A percentile compares a stretch with the other conserved stretches of the same genome.
These are phyloP conservation scores for Ursus arctos DNA, from an alignment of 2,113 vertebrate genomes.

Conservation along the genomic window DNA sequence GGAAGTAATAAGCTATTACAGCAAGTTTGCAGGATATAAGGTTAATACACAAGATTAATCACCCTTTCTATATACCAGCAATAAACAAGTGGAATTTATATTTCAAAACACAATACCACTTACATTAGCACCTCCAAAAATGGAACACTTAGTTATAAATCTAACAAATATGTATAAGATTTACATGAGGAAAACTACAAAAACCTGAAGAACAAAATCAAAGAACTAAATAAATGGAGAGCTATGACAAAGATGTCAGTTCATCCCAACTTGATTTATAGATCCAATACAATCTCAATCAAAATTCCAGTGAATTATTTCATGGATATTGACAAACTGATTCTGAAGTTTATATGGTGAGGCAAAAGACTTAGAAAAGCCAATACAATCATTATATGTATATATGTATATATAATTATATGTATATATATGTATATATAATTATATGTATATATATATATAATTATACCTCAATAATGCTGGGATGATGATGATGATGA, in stretches of 20 bases:
- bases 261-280: not conserved
- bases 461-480: not conserved
- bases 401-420: too few relatives aligned
- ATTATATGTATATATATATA: too few relatives aligned
- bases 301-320: not conserved
- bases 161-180: not conserved
- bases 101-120: not conserved
- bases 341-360: not conserved
- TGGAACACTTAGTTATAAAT: not conserved
- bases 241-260: not conserved
- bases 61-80: not conserved
- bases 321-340: not conserved
- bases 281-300: not conserved
- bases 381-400: not conserved
- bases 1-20: not conserved
- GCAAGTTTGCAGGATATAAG: not conserved
- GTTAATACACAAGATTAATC: not conserved
- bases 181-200: not conserved
- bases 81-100: not conserved
- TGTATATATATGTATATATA: not conserved
- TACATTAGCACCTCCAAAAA: not conserved
- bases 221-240: not conserved
- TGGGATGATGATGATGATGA: not conserved
- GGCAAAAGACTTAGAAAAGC: not conserved
- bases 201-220: not conserved